Percentiles rank a stretch among this genome's conserved stretches.
phyloP scores from a whole-genome alignment of 2,113 vertebrate genomes.

The Chlorocebus sabaeus region DNA sequence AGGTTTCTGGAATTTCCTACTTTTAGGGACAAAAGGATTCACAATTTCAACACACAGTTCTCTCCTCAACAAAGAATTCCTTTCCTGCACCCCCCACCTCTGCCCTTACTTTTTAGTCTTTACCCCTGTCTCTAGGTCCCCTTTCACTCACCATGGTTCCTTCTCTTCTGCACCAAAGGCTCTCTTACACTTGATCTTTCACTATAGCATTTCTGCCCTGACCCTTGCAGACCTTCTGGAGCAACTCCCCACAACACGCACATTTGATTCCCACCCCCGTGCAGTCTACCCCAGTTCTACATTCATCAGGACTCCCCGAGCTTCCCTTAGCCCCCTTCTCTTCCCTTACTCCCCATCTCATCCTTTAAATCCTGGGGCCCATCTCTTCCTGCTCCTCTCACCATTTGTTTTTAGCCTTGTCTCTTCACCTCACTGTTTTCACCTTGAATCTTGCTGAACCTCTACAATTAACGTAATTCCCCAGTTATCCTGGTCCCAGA shows the following conservation, averaged over 20 bases:
- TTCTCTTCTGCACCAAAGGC: constrained; percentile 64
- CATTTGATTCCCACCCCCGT: neutral
- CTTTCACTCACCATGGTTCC: constrained; percentile 69
- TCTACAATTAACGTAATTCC: neutral
- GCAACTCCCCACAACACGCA: neutral
- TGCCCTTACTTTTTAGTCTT: constrained; percentile 37
- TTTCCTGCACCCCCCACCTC: neutral
- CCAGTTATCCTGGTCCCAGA: constrained; percentile 1
- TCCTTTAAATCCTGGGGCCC: constrained; percentile 16
- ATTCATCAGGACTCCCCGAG: neutral
- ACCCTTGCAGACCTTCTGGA: constrained; percentile 18
- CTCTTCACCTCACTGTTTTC: constrained; percentile 1
- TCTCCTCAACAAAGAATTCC: constrained; percentile 63
- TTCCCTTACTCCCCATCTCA: neutral
- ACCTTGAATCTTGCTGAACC: constrained; percentile 2
- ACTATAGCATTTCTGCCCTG: neutral
- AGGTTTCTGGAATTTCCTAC: constrained; percentile 60
- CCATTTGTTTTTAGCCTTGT: neutral
- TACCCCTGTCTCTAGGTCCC: constrained; percentile 26
- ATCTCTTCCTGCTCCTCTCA: neutral
- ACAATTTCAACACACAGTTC: constrained; percentile 52
- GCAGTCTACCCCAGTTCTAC: neutral
- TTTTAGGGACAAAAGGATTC: constrained; percentile 71
- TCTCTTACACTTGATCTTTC: constrained; percentile 32
- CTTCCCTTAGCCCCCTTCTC: neutral